Base-by-base conservation (phyloP, 1,140 invertebrate genomes). In the Sinella curviseta region DNA sequence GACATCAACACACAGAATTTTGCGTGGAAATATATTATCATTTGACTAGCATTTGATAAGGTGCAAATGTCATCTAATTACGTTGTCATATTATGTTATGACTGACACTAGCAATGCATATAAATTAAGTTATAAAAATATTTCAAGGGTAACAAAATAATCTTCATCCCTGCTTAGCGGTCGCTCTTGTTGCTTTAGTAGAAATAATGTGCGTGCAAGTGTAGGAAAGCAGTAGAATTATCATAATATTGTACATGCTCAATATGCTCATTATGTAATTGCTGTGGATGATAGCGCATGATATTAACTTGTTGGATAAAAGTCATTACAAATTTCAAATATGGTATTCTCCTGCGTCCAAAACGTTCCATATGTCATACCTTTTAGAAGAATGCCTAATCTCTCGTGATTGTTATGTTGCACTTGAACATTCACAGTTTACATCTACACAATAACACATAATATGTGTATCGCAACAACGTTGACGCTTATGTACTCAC, bases 71-170 rank as follows among this genome's bases (percentile, higher is more conserved):
- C 39, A 48, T 48, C 39, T 30, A 30, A 14, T 70, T 70, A 12
- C 1, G n/a, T 33, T 70, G 26, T 30, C 12, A 33, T 14, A 12
- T 33, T 30, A 48, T 48, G 39, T 31, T 4, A 70, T 31, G 65
- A 33, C n/a, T 24, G 26, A 24, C 26, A 33, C 8, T 17, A 33
- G 26, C 39, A 48, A 2, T n/a, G 26, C 65, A 70, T 70, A 33
- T 33, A 70, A 70, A 70, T 70, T 33, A 70, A 30, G 65, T n/a
- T 70, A 70, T 70, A 33, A 70, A 30, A 70, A 70, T 70, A 31
- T 33, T 70, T 33, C 65, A 70, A 70, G 65, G 65, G 65, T 70
- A 70, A 8, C 28, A 70, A 70, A 70, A 30, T 70, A 70, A 31
- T 31, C 14, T 70, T 70, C 28, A 70, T 14, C 20, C 39, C 8